Evolutionary conservation across 2,888 invertebrate genomes (phyloP), one percentile per base, ranked within the genome.

Genomic region (Fabriciana adippe): DNA sequence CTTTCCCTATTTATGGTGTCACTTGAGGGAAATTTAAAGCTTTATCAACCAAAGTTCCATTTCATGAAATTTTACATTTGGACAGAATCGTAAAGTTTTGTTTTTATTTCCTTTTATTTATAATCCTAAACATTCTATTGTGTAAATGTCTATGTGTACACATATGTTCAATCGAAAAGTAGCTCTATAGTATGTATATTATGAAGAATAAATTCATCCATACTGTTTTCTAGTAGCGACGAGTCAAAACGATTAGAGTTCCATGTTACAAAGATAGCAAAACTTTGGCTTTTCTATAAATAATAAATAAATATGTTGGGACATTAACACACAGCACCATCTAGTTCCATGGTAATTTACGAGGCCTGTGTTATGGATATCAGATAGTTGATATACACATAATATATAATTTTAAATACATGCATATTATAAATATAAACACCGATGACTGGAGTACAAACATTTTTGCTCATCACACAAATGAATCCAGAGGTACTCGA

Each of bases 11-110:
- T 70, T 71, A 70, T 61, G 63, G 70, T 70, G 69, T 68, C 61
- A 57, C 64, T 67, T 71, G 55, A 61, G 57, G 55, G 70, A 66
- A 70, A 70, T 72, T 73, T 73, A 72, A 70, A 48, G 60, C 54
- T 41, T 55, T 48, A 55, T 63, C 51, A 51, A 57, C 66, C 35
- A 16, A 54, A 55, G 64, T 64, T 55, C 55, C 47, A 62, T 67
- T 67, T 47, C 51, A 45, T 35, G 51, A 65, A 48, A 68, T 45
- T 50, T 18, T 50, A 53, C 54, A 47, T 59, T 47, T 59, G 59
- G 13, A 13, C 3, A 26, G 8, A n/a, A 16, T 48, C 59, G 59
- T 59, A 48, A 59, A 48, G 31, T 48, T 48, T 48, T n/a, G 59
- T n/a, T 48, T 59, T 48, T 48, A 48, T 59, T 26, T 48, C 47